phyloP scores from a whole-genome alignment of 2,797 vertebrate species.

The Micrastur ruficollis region DNA sequence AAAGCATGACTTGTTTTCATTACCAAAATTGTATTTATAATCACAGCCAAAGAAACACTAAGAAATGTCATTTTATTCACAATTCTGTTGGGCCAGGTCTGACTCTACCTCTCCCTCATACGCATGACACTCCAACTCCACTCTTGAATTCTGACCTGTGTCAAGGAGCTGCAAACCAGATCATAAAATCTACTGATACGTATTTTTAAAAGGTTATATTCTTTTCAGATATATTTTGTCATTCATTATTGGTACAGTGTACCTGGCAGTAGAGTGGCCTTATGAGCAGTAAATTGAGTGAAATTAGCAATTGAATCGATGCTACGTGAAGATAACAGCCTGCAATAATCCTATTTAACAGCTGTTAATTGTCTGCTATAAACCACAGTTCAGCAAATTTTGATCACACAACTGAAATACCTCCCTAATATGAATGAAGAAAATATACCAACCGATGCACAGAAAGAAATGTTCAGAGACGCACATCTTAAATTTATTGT shows the following conservation, averaged over 20 bases:
- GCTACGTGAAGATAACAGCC: constrained; percentile 44
- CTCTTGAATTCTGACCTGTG: background rate
- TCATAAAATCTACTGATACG: background rate
- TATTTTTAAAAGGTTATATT: background rate
- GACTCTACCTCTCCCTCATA: background rate
- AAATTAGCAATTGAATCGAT: constrained; percentile 64
- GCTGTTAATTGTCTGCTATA: constrained; percentile 66
- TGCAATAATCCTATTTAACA: constrained; percentile 67
- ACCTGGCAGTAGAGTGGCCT: constrained; percentile 35
- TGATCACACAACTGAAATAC: constrained; percentile 47
- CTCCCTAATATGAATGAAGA: background rate
- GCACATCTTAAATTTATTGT: background rate
- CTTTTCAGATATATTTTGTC: constrained; percentile 19
- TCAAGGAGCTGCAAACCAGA: background rate
- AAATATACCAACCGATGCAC: background rate
- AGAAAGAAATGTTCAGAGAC: background rate
- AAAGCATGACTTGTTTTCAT: background rate
- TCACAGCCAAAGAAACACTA: background rate
- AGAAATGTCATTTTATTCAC: background rate
- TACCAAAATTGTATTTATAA: background rate
- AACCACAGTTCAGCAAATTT: constrained; percentile 62
- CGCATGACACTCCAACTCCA: background rate
- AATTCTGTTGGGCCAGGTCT: background rate
- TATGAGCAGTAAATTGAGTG: constrained; percentile 25
- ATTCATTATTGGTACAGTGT: background rate